phyloP scores from a whole-genome alignment of 64 coral and sea anemone species.

The Stichodactyla mertensii region DNA sequence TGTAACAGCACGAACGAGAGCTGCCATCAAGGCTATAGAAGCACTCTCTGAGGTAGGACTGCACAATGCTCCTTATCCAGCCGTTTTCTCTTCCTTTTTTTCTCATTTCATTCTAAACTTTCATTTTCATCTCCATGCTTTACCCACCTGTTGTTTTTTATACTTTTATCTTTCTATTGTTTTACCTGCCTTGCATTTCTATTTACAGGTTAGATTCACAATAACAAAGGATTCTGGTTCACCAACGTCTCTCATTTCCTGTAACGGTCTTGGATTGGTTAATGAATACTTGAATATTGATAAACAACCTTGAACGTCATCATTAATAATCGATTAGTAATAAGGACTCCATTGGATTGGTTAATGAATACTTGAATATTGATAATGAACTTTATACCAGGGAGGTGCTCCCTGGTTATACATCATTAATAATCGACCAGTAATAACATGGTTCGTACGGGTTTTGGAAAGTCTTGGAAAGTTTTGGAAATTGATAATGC shows the following conservation, averaged over 20 bases:
- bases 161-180: not conserved
- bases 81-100: not conserved
- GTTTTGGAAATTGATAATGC: no score
- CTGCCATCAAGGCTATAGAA: conserved; percentile 40
- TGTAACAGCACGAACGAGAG: conserved; percentile 20
- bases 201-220: not conserved
- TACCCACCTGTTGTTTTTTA: not conserved
- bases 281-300: not conserved
- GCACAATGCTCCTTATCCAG: no score
- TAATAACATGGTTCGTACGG: no score
- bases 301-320: not conserved
- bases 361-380: not conserved
- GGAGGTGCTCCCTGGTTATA: no score
- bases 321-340: no score
- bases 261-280: not conserved
- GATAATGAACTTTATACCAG: not conserved
- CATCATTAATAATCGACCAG: no score
- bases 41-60: conserved; percentile 29
- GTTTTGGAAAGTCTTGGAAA: no score
- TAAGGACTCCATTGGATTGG: not conserved
- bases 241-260: not conserved
- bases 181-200: not conserved
- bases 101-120: not conserved
- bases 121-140: not conserved
- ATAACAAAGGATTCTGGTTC: not conserved